These are phyloP conservation scores for Upupa epops DNA, from an alignment of 2,113 vertebrate species.

Conservation along the genomic window DNA sequence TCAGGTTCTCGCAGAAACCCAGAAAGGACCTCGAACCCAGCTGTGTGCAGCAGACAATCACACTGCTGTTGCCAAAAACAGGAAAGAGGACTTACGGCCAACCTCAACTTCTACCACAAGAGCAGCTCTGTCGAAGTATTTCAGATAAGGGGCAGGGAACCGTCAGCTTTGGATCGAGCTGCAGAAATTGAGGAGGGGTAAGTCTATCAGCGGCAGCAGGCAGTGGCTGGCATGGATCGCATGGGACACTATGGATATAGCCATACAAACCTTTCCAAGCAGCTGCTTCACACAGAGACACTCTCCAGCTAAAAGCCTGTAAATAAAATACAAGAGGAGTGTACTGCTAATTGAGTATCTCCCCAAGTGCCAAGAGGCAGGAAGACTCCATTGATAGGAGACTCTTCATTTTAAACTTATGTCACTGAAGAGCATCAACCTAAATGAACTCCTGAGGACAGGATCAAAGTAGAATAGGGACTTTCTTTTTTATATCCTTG, in stretches of 20 bases:
- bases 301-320: background rate
- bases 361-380: background rate
- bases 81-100: background rate
- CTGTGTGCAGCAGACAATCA: background rate
- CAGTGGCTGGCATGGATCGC: background rate
- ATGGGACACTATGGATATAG: background rate
- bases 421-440: background rate
- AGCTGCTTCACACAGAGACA: background rate
- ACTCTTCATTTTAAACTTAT: background rate
- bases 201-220: background rate
- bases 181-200: background rate
- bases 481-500: slow-evolving; percentile 7
- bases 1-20: background rate
- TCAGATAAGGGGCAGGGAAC: fast-evolving
- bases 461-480: background rate
- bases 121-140: fast-evolving
- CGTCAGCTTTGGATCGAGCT: fast-evolving
- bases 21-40: background rate
- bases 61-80: fast-evolving
- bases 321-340: background rate
- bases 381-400: background rate
- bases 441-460: slow-evolving; percentile 5
- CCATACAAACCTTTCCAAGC: background rate
- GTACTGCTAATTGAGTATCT: background rate
- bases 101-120: background rate